Percentiles rank a stretch among this genome's conserved stretches.
Conservation (phyloP, 1,140 invertebrate species). For the Ruditapes philippinarum region DNA sequence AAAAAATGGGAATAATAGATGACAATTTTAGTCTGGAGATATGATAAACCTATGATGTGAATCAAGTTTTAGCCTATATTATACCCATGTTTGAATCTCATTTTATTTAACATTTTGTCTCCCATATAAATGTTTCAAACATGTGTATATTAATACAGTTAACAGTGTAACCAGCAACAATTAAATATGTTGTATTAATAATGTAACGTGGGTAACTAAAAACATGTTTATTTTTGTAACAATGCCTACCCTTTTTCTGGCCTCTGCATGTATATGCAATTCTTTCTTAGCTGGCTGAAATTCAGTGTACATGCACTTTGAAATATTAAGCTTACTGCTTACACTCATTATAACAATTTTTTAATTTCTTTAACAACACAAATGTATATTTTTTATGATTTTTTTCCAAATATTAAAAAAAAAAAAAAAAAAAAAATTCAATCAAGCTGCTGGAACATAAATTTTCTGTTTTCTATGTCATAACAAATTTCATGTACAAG, state of each 20-base stretch:
- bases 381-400: no score
- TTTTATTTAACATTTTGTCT: not conserved
- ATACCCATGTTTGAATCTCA: not conserved
- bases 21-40: no score
- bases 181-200: not conserved
- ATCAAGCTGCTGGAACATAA: no score
- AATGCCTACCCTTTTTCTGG: slow-evolving; percentile 11
- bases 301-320: not conserved
- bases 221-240: not conserved
- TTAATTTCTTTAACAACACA: no score
- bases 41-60: not conserved
- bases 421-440: no score
- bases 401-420: no score
- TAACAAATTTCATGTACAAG: no score
- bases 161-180: not conserved
- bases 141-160: not conserved
- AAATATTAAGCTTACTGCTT: no score
- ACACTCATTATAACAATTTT: no score
- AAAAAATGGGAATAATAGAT: no score
- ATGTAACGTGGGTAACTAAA: not conserved
- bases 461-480: no score
- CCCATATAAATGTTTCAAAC: no score
- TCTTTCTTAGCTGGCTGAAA: slow-evolving; percentile 33
- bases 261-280: not conserved
- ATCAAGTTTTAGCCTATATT: not conserved